These are phyloP conservation scores for Oscheius myriophilus DNA, from an alignment of 2,888 invertebrate species.

Conservation along the genomic window DNA sequence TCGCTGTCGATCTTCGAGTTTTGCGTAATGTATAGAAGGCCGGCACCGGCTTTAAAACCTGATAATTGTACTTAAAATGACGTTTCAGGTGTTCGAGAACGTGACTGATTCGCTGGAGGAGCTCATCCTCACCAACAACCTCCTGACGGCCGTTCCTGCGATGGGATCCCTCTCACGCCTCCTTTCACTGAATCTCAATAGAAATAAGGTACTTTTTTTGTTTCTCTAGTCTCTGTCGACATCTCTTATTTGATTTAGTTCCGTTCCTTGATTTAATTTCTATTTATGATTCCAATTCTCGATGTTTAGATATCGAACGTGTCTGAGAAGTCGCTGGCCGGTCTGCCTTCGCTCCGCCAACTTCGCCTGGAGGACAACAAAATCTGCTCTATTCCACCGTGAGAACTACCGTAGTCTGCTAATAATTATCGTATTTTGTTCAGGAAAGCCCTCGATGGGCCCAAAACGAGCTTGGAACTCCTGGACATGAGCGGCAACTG, in stretches of 20 bases:
- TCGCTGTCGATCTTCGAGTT: too few species aligned
- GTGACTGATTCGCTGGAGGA: slow-evolving; percentile 47
- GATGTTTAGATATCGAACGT: slow-evolving; percentile 40
- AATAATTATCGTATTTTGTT: too few species aligned
- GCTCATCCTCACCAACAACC: slow-evolving; percentile 52
- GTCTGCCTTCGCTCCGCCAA: slow-evolving; percentile 44
- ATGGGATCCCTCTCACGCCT: slow-evolving; percentile 46
- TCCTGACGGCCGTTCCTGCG: slow-evolving; percentile 51
- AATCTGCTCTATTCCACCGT: slow-evolving; percentile 31
- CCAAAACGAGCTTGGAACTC: slow-evolving; percentile 76
- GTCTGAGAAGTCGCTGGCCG: slow-evolving; percentile 43
- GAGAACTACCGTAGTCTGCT: too few species aligned
- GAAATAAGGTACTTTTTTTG: slow-evolving; percentile 40
- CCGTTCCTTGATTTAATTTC: too few species aligned
- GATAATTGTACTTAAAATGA: not conserved
- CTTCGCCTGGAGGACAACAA: slow-evolving; percentile 57
- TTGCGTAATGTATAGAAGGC: not conserved
- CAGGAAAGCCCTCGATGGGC: slow-evolving; percentile 37
- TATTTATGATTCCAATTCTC: not conserved
- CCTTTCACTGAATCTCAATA: slow-evolving; percentile 42
- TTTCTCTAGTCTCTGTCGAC: too few species aligned
- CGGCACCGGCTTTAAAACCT: too few species aligned
- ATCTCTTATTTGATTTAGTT: too few species aligned
- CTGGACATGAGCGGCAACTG: slow-evolving; percentile 86
- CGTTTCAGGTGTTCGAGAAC: slow-evolving; percentile 35